These are phyloP conservation scores for Otus sunia DNA, from an alignment of 2,113 vertebrate species.

Conservation along the genomic window DNA sequence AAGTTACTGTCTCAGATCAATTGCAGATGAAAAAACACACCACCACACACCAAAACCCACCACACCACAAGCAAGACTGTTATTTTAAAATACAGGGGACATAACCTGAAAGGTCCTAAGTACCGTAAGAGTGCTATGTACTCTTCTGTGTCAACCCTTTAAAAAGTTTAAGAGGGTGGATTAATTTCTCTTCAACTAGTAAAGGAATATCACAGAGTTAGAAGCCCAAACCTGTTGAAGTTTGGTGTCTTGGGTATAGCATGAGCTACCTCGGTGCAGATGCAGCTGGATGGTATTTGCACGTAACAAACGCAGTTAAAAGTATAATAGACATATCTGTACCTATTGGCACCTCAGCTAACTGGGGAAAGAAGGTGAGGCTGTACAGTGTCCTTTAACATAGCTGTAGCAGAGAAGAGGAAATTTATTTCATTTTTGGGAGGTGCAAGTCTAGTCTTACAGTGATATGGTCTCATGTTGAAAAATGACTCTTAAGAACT, in stretches of 20 bases:
- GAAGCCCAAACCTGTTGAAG: background rate
- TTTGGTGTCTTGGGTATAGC: background rate
- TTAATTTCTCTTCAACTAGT: background rate
- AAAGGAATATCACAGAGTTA: background rate
- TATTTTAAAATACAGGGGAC: background rate
- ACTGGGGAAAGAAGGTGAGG: background rate
- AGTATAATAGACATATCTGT: background rate
- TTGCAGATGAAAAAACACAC: background rate
- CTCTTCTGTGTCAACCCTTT: background rate
- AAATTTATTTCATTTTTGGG: background rate
- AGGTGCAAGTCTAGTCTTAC: background rate
- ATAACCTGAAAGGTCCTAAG: background rate
- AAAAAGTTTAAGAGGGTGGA: background rate
- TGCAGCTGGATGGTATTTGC: background rate
- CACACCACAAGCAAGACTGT: accelerated
- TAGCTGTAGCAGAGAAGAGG: background rate
- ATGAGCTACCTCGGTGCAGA: background rate
- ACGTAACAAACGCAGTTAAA: background rate
- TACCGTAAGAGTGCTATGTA: background rate
- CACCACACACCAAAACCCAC: background rate
- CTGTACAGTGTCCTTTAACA: background rate
- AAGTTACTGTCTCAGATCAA: background rate
- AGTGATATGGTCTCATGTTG: background rate
- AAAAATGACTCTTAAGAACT: background rate
- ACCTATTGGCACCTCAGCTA: background rate